Conservation (phyloP, 2,113 vertebrate species). For the Aegithalos caudatus region DNA sequence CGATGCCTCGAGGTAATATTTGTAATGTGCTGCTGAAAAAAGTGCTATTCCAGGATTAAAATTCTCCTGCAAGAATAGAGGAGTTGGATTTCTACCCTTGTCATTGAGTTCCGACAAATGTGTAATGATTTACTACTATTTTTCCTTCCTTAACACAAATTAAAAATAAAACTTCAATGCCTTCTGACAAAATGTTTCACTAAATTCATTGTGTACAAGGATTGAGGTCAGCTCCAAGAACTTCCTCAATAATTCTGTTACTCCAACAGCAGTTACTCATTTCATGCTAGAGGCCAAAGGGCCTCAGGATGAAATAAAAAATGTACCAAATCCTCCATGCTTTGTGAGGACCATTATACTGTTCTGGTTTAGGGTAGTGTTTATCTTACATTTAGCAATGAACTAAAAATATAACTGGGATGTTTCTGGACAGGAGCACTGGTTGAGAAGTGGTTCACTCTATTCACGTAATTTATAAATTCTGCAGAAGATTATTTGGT, state of each 20-base stretch:
- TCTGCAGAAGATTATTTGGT: background rate
- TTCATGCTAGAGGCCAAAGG: background rate
- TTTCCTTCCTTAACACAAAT: background rate
- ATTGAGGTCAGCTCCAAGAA: background rate
- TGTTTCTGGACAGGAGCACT: background rate
- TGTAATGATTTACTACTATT: background rate
- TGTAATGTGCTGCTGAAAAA: background rate
- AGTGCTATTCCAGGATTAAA: background rate
- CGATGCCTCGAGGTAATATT: background rate
- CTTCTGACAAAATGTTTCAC: background rate
- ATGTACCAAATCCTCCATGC: background rate
- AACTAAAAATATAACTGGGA: background rate
- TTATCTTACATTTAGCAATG: background rate
- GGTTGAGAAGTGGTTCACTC: background rate
- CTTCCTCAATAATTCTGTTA: background rate
- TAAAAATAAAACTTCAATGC: background rate
- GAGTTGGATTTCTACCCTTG: background rate
- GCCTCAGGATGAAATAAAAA: background rate
- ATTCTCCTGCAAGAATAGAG: background rate
- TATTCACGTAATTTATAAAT: background rate
- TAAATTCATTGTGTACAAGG: background rate
- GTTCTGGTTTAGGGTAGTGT: background rate
- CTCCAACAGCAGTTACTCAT: background rate
- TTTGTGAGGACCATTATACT: background rate
- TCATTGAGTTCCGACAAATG: background rate